These are phyloP conservation scores for Philonicus albiceps DNA, from an alignment of 2,888 invertebrate genomes.

Conservation along the genomic window DNA sequence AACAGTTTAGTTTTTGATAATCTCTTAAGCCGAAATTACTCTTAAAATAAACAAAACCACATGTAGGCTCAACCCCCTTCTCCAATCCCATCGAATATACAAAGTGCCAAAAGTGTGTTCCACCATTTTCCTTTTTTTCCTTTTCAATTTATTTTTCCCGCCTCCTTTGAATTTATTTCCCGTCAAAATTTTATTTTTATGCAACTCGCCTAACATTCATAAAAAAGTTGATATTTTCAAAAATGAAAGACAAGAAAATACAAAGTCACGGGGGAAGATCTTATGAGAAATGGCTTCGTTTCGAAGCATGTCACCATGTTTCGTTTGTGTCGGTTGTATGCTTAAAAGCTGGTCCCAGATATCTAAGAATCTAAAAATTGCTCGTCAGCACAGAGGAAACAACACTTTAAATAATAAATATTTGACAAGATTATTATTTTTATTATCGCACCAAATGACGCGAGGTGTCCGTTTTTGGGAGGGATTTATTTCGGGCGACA, in stretches of 20 bases:
- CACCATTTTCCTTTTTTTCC: background rate
- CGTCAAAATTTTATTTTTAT: conserved; percentile 14
- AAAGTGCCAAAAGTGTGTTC: background rate
- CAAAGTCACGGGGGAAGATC: background rate
- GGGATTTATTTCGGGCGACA: background rate
- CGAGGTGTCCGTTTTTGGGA: background rate
- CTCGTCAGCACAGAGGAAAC: background rate
- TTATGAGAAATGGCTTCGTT: conserved; percentile 9
- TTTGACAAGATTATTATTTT: conserved; percentile 31
- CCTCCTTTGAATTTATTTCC: conserved; percentile 7
- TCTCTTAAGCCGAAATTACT: background rate
- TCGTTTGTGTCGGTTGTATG: background rate
- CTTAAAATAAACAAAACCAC: background rate
- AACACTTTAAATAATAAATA: conserved; percentile 26
- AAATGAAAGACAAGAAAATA: background rate
- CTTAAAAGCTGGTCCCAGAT: background rate
- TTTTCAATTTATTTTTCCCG: background rate
- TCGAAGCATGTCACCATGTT: background rate
- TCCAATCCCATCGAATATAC: background rate
- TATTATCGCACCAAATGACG: background rate
- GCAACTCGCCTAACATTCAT: background rate
- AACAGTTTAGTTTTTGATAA: background rate
- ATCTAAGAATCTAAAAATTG: background rate
- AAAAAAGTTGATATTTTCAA: conserved; percentile 4
- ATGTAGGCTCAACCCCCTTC: background rate